Conservation (phyloP, 2,113 vertebrate genomes). For the Paramormyrops kingsleyae region DNA sequence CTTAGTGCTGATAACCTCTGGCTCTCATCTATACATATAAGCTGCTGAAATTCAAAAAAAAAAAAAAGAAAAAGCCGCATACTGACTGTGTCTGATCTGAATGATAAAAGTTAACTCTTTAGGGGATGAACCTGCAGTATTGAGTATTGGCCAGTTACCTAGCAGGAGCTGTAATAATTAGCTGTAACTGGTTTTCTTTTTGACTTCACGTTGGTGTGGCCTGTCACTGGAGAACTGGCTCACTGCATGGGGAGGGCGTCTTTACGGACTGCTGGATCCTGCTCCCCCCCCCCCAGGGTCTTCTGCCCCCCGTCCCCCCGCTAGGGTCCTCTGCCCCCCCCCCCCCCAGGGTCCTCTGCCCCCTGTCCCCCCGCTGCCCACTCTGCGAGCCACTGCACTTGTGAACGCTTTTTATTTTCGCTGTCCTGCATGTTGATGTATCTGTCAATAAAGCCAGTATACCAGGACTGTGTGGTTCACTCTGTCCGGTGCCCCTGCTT, state of each 20-base stretch:
- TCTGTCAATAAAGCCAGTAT: constrained; percentile 28
- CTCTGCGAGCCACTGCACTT: neutral
- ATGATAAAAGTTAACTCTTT: neutral
- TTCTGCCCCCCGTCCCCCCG: neutral
- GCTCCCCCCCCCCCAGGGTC: neutral
- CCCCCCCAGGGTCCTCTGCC: no score
- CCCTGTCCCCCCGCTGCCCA: neutral
- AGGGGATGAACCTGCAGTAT: neutral
- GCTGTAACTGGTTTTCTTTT: neutral
- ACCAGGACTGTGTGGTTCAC: neutral
- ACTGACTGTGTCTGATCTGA: neutral
- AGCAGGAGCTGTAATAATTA: neutral
- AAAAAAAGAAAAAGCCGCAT: neutral
- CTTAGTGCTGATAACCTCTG: neutral
- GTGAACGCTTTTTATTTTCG: constrained; percentile 16
- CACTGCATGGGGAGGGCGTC: neutral
- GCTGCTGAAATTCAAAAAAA: neutral
- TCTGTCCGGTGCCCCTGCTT: neutral
- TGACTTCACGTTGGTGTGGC: neutral
- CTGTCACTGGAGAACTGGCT: neutral
- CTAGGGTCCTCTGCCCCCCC: neutral
- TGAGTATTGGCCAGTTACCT: neutral
- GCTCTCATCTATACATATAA: neutral
- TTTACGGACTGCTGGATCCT: neutral
- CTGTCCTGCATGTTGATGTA: constrained; percentile 55